phyloP scores from a whole-genome alignment of 2,888 invertebrate species.

The Eristalis pertinax region DNA sequence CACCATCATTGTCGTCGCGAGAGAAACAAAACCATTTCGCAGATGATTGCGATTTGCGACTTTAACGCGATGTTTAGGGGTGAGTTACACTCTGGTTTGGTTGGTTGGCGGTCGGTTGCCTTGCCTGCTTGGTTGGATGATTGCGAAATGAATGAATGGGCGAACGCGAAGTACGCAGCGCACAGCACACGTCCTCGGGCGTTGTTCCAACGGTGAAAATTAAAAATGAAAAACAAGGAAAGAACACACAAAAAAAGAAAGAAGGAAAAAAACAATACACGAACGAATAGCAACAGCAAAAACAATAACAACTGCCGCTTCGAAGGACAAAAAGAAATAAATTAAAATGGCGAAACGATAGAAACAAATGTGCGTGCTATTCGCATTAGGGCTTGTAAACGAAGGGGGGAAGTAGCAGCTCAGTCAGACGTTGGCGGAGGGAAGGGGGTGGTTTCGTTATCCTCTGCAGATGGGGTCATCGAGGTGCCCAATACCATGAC shows the following conservation, averaged over 20 bases:
- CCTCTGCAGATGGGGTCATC: neutral
- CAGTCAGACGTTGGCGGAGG: neutral
- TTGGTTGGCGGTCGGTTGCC: constrained; percentile 18
- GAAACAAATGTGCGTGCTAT: constrained; percentile 70
- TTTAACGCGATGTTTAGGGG: constrained; percentile 67
- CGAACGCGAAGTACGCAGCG: constrained; percentile 47
- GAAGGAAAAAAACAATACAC: neutral
- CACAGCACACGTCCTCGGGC: constrained; percentile 67
- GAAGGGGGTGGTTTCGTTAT: neutral
- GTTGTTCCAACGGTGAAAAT: constrained; percentile 65
- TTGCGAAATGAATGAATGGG: constrained; percentile 70
- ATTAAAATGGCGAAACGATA: constrained; percentile 70
- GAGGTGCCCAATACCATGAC: neutral
- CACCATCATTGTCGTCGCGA: constrained; percentile 68
- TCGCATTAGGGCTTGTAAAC: constrained; percentile 58
- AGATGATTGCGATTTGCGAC: constrained; percentile 73
- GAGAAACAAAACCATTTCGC: constrained; percentile 71
- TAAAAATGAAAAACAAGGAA: constrained; percentile 51
- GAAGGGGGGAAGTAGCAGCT: neutral
- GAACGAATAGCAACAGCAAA: constrained; percentile 26
- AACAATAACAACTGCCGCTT: constrained; percentile 43
- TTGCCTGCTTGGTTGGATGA: constrained; percentile 41
- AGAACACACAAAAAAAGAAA: constrained; percentile 1
- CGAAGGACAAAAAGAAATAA: constrained; percentile 69
- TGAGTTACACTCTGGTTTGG: constrained; percentile 59